phyloP scores from a whole-genome alignment of 2,797 vertebrate genomes.

The Ambastaia sidthimunki region DNA sequence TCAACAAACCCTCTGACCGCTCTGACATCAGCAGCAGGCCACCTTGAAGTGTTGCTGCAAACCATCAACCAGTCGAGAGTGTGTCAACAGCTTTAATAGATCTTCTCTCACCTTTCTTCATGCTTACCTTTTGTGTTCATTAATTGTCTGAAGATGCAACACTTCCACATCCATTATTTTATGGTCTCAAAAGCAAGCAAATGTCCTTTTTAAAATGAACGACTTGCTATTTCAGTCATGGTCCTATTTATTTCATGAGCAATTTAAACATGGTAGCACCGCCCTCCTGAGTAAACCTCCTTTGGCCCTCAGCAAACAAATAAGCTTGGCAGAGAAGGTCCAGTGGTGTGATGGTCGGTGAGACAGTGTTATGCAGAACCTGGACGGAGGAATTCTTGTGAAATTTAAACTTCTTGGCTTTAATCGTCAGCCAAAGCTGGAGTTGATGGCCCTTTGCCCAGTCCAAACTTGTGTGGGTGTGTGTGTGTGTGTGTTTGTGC shows the following conservation, averaged over 20 bases:
- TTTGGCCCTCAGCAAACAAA: conserved; percentile 75
- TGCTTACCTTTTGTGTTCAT: background rate
- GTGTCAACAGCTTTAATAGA: conserved; percentile 1
- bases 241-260: conserved; percentile 49
- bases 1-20: conserved; percentile 77
- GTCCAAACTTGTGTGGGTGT: conserved; percentile 21
- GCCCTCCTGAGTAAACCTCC: conserved; percentile 44
- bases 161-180: background rate
- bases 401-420: conserved; percentile 71
- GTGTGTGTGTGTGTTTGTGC: conserved; percentile 29
- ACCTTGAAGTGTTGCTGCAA: conserved; percentile 69
- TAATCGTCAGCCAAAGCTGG: conserved; percentile 60
- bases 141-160: background rate
- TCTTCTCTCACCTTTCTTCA: conserved; percentile 30
- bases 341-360: conserved; percentile 71
- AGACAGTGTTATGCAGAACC: conserved; percentile 64
- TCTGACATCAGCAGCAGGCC: conserved; percentile 75
- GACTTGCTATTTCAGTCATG: conserved; percentile 38
- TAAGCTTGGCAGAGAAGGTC: conserved; percentile 67
- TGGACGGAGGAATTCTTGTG: conserved; percentile 71
- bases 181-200: background rate
- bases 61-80: background rate
- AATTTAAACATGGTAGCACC: conserved; percentile 35
- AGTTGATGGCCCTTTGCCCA: conserved; percentile 39
- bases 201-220: background rate